A percentile compares a stretch with the other conserved stretches of the same genome.
Conservation (phyloP, 2,888 invertebrate species). For the Rhagonycha lutea region DNA sequence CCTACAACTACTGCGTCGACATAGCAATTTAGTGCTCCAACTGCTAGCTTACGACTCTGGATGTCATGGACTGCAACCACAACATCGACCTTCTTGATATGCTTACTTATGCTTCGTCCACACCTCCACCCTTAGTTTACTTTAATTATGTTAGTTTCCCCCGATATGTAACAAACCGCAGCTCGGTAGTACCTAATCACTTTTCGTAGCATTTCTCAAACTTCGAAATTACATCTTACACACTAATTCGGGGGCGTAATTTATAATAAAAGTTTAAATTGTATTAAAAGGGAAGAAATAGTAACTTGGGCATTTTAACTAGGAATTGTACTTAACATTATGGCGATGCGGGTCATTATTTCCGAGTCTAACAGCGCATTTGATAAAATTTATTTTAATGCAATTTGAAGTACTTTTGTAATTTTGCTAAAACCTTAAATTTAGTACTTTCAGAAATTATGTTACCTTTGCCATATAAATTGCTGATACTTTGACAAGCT, state of each 20-base stretch:
- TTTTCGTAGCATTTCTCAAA: background rate
- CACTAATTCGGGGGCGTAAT: background rate
- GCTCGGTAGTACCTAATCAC: background rate
- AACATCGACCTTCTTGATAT: too few relatives aligned
- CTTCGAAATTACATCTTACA: background rate
- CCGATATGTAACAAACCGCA: background rate
- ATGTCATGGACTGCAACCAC: too few relatives aligned
- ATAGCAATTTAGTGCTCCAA: too few relatives aligned
- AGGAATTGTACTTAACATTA: conserved; percentile 17
- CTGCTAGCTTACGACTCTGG: too few relatives aligned
- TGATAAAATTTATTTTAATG: conserved; percentile 24
- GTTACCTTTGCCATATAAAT: background rate
- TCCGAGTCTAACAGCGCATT: conserved; percentile 12
- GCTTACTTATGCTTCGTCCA: too few relatives aligned
- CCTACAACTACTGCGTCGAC: too few relatives aligned
- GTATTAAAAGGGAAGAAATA: background rate
- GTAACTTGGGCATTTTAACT: conserved; percentile 14
- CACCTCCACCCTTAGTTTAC: too few relatives aligned
- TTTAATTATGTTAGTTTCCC: too few relatives aligned
- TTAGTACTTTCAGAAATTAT: background rate
- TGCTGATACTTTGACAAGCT: background rate
- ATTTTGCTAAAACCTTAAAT: conserved; percentile 7
- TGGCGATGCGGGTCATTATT: conserved; percentile 25
- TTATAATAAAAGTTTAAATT: background rate
- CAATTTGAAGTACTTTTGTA: conserved; percentile 19